Base-by-base conservation (phyloP, 2,888 invertebrate species). In the Ornithoptera alexandrae region DNA sequence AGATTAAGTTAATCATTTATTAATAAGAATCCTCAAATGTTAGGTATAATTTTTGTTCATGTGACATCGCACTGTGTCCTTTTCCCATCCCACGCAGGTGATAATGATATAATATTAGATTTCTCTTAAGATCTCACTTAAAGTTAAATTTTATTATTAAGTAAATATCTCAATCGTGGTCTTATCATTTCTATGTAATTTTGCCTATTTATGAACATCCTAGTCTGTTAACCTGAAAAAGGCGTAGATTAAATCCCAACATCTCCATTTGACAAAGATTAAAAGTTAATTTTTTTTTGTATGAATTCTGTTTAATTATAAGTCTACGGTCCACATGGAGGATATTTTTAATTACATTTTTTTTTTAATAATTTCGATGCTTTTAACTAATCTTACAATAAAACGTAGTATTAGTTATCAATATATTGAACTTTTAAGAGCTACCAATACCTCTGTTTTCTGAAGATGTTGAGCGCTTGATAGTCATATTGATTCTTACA, bases 31-130 rank as follows among this genome's bases (percentile, higher is more conserved):
- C 0, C 20, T 57, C 20, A 57, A 57, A 57, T 20, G 56, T 20
- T 18, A 20, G 20, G 18, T 20, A 20, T 56, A 22, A 15, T 57
- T 60, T 50, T 22, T 20, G 39, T 6, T 62, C 24, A 62, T 20
- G 56, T 53, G 65, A 67, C n/a, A 57, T 61, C 50, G 61, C 50
- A 17, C n/a, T 60, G 39, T 18, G 67, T 39, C 67, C 58, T 64
- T 22, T 22, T 69, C 17, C 30, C 62, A 67, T 61, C 67, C 64
- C 64, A 63, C 64, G 30, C 53, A 18, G 22, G 65, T 59, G 50
- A 62, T 36, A 71, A 63, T 59, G 22, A 1, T 6, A 62, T 62
- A 59, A 62, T 67, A 70, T 53, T 56, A 63, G 24, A 46, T 56
- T 17, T n/a, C 46, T 60, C 67, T 70, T 67, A 57, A 30, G n/a